Percentiles rank a stretch among this genome's conserved stretches.
Conservation (phyloP, 2,113 vertebrate species). For the Cochlearius cochlearius region DNA sequence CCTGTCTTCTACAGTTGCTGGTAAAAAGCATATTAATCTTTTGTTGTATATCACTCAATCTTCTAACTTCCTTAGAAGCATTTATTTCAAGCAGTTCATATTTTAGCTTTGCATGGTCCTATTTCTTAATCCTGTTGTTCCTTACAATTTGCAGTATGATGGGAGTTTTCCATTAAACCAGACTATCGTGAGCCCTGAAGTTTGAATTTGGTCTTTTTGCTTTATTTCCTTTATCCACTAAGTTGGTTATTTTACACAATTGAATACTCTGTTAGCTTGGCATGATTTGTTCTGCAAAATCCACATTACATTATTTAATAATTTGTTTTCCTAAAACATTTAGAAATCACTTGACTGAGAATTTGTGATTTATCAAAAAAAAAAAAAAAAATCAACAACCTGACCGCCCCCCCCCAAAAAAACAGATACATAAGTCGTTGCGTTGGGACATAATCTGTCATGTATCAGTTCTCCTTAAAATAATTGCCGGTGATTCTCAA, state of each 20-base stretch:
- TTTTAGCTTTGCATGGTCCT: not conserved
- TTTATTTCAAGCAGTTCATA: not conserved
- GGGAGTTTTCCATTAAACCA: not conserved
- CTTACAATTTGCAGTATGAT: not conserved
- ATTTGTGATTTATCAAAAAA: not conserved
- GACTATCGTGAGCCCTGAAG: not conserved
- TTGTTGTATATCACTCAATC: not conserved
- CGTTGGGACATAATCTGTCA: not conserved
- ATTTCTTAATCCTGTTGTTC: not conserved
- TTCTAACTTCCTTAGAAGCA: not conserved
- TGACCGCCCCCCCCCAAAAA: not conserved
- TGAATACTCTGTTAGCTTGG: not conserved
- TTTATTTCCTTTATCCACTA: not conserved
- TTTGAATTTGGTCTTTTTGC: not conserved
- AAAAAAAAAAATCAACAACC: not conserved
- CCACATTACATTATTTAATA: not conserved
- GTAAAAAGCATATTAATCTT: not conserved
- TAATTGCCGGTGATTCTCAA: not conserved
- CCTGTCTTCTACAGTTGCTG: not conserved
- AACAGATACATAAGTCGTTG: not conserved
- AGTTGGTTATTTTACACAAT: not conserved
- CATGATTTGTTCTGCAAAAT: not conserved
- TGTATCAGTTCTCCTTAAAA: not conserved
- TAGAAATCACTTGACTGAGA: not conserved
- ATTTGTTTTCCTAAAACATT: not conserved